A percentile compares a stretch with the other conserved stretches of the same genome.
Conservation (phyloP, 2,113 vertebrate genomes). For the Oryzias curvinotus region DNA sequence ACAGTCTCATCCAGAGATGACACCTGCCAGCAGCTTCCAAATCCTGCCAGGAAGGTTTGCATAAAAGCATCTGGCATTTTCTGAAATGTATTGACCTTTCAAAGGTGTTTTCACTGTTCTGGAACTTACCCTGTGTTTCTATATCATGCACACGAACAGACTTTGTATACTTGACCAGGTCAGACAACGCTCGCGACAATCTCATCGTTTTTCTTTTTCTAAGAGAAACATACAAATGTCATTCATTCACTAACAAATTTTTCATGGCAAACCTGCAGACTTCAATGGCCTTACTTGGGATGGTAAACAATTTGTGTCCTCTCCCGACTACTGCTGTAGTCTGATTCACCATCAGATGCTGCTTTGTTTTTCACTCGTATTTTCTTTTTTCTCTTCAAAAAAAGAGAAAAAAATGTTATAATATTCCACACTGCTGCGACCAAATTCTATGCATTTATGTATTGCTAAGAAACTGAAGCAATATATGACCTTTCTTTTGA, state of each 20-base stretch:
- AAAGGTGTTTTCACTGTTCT: neutral
- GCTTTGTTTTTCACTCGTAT: conserved; percentile 79
- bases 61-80: neutral
- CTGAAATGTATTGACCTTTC: neutral
- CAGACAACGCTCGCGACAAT: conserved; percentile 90
- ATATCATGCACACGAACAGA: conserved; percentile 91
- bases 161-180: conserved; percentile 95
- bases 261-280: neutral
- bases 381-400: conserved; percentile 83
- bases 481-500: conserved; percentile 86
- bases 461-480: neutral
- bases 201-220: conserved; percentile 94
- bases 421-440: neutral
- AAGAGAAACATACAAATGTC: neutral
- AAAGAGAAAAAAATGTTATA: neutral
- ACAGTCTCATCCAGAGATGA: conserved; percentile 93
- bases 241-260: neutral
- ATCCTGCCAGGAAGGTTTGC: conserved; percentile 51
- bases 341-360: conserved; percentile 82
- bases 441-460: neutral
- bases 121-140: conserved; percentile 84
- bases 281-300: conserved; percentile 76
- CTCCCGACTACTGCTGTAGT: conserved; percentile 76
- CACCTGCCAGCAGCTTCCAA: conserved; percentile 90
- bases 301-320: conserved; percentile 81